Base-by-base conservation (phyloP, 2,888 invertebrate species). In the Oligia latruncula region DNA sequence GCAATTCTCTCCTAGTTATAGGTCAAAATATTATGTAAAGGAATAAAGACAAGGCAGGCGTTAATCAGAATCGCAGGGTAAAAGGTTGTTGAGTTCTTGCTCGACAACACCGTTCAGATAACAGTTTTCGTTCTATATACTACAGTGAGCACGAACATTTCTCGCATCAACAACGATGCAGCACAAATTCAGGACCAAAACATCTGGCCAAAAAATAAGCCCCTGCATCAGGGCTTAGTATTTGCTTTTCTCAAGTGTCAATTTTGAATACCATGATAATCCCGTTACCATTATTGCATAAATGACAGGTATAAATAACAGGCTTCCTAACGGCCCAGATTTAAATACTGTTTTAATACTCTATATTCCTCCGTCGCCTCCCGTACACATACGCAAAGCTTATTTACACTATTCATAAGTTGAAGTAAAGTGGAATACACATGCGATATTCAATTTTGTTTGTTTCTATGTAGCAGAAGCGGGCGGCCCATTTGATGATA, bases 281-380 rank as follows among this genome's bases (percentile, higher is more conserved):
- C 71, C 81, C 79, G 76, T 77, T 84, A 83, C 66, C 83, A 79
- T 87, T 79, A 88, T 84, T 74, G 74, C 74, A 29, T 29, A 29
- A 29, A 29, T 29, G 29, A 29, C 29, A 29, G 70, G 65, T 81
- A 87, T 89, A 84, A 84, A 87, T 85, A 87, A 80, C 76, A 70
- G 74, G 81, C 77, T 87, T 90, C 83, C 83, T 83, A 71, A 49
- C 76, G 81, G 77, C 76, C 85, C 64, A 78, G 71, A 86, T 84
- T n/a, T 74, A 74, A n/a, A 49, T 55, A 40, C 64, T 67, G 29
- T 49, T 17, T 13, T n/a, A n/a, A 40, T n/a, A 46, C n/a, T 60
- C 15, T 40, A 58, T 80, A 81, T n/a, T 58, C n/a, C 1, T 60
- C 23, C 0, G 15, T 60, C 23, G 29, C 23, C 49, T 70, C 15